These are phyloP conservation scores for Hipparchia semele DNA, from an alignment of 2,888 invertebrate species.

Conservation along the genomic window DNA sequence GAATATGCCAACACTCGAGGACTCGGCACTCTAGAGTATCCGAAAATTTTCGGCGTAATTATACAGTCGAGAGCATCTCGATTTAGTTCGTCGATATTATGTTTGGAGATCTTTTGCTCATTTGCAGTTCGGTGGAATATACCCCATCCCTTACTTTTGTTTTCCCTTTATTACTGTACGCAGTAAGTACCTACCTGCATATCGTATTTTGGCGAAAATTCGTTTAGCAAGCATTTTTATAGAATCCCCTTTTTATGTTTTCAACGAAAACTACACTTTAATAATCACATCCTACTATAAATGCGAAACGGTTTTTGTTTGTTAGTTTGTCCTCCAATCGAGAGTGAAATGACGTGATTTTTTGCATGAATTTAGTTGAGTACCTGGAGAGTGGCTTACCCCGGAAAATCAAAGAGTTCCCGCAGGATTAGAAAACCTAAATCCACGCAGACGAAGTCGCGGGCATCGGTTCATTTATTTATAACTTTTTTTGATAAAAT, in stretches of 20 bases:
- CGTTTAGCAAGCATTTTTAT: neutral
- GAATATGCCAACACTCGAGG: conserved; percentile 75
- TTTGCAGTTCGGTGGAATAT: conserved; percentile 25
- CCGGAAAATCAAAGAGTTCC: too few species aligned
- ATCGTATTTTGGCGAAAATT: neutral
- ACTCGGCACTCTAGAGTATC: conserved; percentile 68
- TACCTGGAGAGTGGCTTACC: too few species aligned
- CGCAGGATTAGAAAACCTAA: too few species aligned
- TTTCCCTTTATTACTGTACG: conserved; percentile 13
- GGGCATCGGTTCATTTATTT: too few species aligned
- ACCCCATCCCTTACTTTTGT: conserved; percentile 13
- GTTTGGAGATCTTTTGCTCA: conserved; percentile 43
- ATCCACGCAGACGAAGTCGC: too few species aligned
- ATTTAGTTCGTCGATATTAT: conserved; percentile 54
- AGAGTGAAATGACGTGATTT: too few species aligned
- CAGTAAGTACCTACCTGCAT: neutral
- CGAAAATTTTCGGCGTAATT: conserved; percentile 75
- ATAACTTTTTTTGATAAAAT: too few species aligned
- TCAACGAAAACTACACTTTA: neutral
- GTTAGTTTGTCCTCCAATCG: too few species aligned
- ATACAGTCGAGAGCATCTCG: conserved; percentile 58
- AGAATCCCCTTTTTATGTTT: neutral
- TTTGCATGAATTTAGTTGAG: too few species aligned
- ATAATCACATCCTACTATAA: too few species aligned
- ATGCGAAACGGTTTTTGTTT: too few species aligned